Evolutionary conservation across 2,797 vertebrate species (phyloP).

Genomic region (Prionace glauca): DNA sequence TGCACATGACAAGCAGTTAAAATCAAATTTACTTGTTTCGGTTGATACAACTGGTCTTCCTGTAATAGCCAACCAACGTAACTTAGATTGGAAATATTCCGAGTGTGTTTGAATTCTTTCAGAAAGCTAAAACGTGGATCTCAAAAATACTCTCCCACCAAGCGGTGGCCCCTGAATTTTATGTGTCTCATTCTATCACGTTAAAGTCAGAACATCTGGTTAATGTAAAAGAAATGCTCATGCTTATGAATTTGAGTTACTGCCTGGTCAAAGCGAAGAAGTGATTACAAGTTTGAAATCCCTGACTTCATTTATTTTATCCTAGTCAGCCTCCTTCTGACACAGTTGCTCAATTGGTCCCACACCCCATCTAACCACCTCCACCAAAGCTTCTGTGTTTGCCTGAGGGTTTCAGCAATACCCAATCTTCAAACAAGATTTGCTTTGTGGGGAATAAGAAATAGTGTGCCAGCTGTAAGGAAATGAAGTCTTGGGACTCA

Average conservation of each 20-base stretch:
- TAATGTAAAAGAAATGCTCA: neutral
- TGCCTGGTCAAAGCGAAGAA: neutral
- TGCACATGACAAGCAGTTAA: neutral
- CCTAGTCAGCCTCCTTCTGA: neutral
- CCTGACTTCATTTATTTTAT: neutral
- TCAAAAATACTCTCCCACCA: neutral
- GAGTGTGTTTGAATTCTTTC: neutral
- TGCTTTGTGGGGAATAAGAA: neutral
- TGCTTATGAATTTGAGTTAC: neutral
- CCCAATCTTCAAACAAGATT: neutral
- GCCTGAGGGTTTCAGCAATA: neutral
- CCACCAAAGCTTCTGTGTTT: neutral
- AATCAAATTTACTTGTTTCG: neutral
- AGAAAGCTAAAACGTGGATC: neutral
- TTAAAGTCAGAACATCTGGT: neutral
- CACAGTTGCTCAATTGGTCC: neutral
- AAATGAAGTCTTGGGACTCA: neutral
- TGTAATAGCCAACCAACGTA: neutral
- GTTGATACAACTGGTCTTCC: neutral
- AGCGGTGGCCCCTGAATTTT: neutral
- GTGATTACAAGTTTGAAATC: neutral
- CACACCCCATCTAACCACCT: neutral
- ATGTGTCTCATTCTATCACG: neutral
- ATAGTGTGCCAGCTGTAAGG: neutral
- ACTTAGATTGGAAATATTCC: neutral